phyloP scores from a whole-genome alignment of 2,888 invertebrate species.

The Ophioninae sp. region DNA sequence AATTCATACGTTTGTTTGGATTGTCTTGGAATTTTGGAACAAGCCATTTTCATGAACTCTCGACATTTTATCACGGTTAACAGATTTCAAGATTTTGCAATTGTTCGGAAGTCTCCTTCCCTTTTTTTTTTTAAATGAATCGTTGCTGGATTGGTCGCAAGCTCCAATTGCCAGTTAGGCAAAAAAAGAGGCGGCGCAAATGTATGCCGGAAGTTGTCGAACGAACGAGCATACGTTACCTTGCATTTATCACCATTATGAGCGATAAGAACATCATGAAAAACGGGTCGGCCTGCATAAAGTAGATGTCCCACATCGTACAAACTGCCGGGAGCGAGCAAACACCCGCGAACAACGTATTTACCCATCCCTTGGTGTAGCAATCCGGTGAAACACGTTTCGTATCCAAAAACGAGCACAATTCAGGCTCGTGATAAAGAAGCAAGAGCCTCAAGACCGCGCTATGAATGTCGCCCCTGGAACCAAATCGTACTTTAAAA shows the following conservation, averaged over 20 bases:
- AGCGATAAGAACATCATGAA: constrained; percentile 96
- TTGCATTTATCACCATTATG: constrained; percentile 97
- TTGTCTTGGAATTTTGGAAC: not conserved
- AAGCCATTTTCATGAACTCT: not conserved
- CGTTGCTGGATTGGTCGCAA: not conserved
- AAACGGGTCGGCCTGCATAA: constrained; percentile 97
- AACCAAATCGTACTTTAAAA: constrained; percentile 45
- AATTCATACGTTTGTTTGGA: not conserved
- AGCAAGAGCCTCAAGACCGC: constrained; percentile 87
- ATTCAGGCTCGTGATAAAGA: constrained; percentile 98
- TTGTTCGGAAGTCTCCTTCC: too few relatives aligned
- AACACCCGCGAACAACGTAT: constrained; percentile 93
- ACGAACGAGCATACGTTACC: constrained; percentile 79
- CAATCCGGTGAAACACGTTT: constrained; percentile 95
- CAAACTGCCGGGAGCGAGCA: constrained; percentile 93
- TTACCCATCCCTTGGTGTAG: constrained; percentile 95
- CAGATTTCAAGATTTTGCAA: not conserved
- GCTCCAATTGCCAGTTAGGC: not conserved
- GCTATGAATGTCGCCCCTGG: constrained; percentile 82
- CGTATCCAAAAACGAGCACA: constrained; percentile 98
- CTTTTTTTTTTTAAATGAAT: too few relatives aligned
- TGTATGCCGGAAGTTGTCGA: not conserved
- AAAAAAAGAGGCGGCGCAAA: not conserved
- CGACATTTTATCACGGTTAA: not conserved
- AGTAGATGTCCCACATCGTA: constrained; percentile 98